Conservation (phyloP, 1,140 invertebrate genomes). For the Oryctes rhinoceros region DNA sequence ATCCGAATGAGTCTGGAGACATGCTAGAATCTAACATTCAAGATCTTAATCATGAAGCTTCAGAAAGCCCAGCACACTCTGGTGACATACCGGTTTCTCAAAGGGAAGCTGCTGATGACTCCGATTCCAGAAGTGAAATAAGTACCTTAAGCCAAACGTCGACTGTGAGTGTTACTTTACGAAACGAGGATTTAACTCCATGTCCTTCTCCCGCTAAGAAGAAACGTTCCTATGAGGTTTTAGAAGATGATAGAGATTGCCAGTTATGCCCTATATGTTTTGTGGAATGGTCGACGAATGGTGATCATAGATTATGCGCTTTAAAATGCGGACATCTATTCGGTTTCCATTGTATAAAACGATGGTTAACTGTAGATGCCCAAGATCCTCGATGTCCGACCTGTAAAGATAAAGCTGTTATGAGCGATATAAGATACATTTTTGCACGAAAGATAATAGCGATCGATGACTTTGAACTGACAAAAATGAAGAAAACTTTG, state of each 20-base stretch:
- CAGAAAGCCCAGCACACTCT: too few species aligned
- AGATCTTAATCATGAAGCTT: too few species aligned
- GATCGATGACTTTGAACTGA: slow-evolving; percentile 65
- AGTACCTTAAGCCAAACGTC: too few species aligned
- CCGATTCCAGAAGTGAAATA: too few species aligned
- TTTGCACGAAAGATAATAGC: slow-evolving; percentile 65
- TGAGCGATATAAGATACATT: slow-evolving; percentile 61
- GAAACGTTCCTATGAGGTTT: background rate
- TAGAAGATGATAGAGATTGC: slow-evolving; percentile 64
- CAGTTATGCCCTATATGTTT: slow-evolving; percentile 87
- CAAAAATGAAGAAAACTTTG: slow-evolving; percentile 65
- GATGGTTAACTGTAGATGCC: slow-evolving; percentile 72
- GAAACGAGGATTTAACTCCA: background rate
- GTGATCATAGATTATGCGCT: slow-evolving; percentile 81
- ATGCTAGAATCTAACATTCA: too few species aligned
- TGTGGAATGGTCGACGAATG: slow-evolving; percentile 86
- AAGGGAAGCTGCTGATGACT: too few species aligned
- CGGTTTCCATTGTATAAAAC: slow-evolving; percentile 81
- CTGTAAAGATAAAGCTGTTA: slow-evolving; percentile 80
- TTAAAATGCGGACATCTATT: slow-evolving; percentile 93
- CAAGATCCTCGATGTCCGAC: slow-evolving; percentile 76
- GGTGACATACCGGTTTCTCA: too few species aligned
- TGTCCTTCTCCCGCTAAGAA: background rate
- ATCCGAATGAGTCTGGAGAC: too few species aligned
- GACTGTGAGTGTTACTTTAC: background rate